Percentiles rank a stretch among this genome's conserved stretches.
These are phyloP conservation scores for Hoplostethus mediterraneus DNA, from an alignment of 2,797 vertebrate species.

Conservation along the genomic window DNA sequence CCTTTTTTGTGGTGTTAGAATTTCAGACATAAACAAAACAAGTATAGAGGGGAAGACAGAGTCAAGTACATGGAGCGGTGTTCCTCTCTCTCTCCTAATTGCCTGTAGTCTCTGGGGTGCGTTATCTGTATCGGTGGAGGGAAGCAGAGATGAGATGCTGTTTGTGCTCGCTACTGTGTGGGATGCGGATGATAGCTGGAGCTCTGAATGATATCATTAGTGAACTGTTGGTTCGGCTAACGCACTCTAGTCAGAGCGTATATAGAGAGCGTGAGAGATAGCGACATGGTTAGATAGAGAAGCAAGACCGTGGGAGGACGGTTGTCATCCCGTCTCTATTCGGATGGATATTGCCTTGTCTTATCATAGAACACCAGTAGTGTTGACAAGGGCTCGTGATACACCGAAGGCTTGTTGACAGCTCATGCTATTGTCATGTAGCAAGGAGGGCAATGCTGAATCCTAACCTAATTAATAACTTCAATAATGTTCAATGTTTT, in stretches of 20 bases:
- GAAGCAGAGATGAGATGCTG: slow-evolving; percentile 72
- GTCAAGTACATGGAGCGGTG: slow-evolving; percentile 56
- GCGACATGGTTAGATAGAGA: slow-evolving; percentile 50
- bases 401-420: slow-evolving; percentile 43
- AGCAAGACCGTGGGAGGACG: slow-evolving; percentile 59
- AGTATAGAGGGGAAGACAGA: slow-evolving; percentile 46
- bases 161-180: slow-evolving; percentile 74
- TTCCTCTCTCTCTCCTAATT: slow-evolving; percentile 78
- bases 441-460: slow-evolving; percentile 20
- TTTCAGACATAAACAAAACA: slow-evolving; percentile 59
- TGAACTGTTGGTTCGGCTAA: slow-evolving; percentile 72
- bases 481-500: too few species aligned
- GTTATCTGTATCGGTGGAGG: slow-evolving; percentile 64
- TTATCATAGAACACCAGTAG: slow-evolving; percentile 66
- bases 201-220: slow-evolving; percentile 81
- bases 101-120: slow-evolving; percentile 75
- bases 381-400: slow-evolving; percentile 57
- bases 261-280: slow-evolving; percentile 55
- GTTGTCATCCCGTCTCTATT: slow-evolving; percentile 61
- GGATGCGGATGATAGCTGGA: slow-evolving; percentile 77
- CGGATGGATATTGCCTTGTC: slow-evolving; percentile 58
- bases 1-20: slow-evolving; percentile 33
- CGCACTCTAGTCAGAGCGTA: slow-evolving; percentile 68
- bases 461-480: not conserved
- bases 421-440: slow-evolving; percentile 43